Conservation (phyloP, 2,888 invertebrate genomes). For the Dynastes maya region DNA sequence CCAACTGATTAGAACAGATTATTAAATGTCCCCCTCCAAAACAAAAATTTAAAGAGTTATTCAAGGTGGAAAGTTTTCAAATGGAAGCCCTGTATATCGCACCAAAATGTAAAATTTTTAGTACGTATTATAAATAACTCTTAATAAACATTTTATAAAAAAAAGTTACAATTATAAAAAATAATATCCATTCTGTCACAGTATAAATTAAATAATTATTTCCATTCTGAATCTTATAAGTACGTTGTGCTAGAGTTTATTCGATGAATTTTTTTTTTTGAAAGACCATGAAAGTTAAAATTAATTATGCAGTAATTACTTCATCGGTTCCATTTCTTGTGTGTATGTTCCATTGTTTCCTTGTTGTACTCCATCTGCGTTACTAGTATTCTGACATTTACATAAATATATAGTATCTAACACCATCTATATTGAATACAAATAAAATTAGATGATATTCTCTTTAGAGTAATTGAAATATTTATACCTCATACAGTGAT, state of each 20-base stretch:
- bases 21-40: too few species aligned
- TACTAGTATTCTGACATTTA: constrained; percentile 92
- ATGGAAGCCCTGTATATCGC: too few species aligned
- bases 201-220: constrained; percentile 7
- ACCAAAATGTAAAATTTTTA: too few species aligned
- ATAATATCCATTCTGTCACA: too few species aligned
- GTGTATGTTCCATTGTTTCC: constrained; percentile 64
- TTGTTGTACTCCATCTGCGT: constrained; percentile 83
- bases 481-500: constrained; percentile 89
- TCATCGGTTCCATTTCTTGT: constrained; percentile 71
- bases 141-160: too few species aligned
- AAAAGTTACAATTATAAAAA: too few species aligned
- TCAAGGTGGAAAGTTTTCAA: too few species aligned
- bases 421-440: constrained; percentile 80
- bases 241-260: constrained; percentile 34
- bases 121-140: too few species aligned
- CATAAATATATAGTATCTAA: constrained; percentile 95
- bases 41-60: too few species aligned
- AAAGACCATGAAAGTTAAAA: background rate
- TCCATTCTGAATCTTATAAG: constrained; percentile 21
- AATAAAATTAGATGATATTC: background rate
- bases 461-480: background rate
- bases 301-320: constrained; percentile 57
- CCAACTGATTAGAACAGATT: too few species aligned
- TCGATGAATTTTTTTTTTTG: constrained; percentile 5